Conservation (phyloP, 1,140 invertebrate genomes). For the Sitodiplosis mosellana region DNA sequence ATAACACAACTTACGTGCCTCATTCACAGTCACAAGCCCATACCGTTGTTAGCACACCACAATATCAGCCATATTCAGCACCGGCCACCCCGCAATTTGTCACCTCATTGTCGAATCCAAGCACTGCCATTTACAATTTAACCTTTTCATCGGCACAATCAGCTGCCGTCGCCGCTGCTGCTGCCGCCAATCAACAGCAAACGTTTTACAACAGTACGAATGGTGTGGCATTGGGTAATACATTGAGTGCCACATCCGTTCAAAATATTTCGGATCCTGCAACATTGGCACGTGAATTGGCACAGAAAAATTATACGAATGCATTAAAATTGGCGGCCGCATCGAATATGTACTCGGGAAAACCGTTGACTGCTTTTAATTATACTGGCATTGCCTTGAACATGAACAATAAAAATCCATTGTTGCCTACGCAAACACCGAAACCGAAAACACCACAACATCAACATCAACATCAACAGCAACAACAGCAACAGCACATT, state of each 20-base stretch:
- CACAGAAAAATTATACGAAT: conserved; percentile 57
- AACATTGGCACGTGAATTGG: conserved; percentile 50
- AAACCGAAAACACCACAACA: conserved; percentile 8
- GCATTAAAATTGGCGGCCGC: conserved; percentile 35
- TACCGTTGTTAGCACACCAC: conserved; percentile 4
- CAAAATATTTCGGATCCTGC: conserved; percentile 32
- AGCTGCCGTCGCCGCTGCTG: conserved; percentile 24
- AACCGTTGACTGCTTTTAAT: conserved; percentile 27
- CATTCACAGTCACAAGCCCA: conserved; percentile 6
- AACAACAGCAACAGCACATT: conserved; percentile 16
- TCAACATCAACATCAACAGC: conserved; percentile 10
- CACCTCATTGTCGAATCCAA: not conserved
- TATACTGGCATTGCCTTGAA: conserved; percentile 64
- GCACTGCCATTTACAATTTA: conserved; percentile 9
- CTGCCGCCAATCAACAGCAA: conserved; percentile 18
- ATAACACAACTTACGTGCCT: not conserved
- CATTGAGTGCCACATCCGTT: conserved; percentile 15
- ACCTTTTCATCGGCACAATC: conserved; percentile 6
- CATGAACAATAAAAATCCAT: conserved; percentile 29
- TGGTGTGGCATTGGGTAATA: conserved; percentile 17
- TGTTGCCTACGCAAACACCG: conserved; percentile 21
- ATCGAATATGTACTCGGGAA: conserved; percentile 9
- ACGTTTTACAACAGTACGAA: conserved; percentile 6
- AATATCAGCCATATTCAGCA: conserved; percentile 18
- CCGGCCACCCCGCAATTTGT: conserved; percentile 5